Evolutionary conservation across 2,113 vertebrate genomes (phyloP).

Genomic region (Malurus alboscapulatus): DNA sequence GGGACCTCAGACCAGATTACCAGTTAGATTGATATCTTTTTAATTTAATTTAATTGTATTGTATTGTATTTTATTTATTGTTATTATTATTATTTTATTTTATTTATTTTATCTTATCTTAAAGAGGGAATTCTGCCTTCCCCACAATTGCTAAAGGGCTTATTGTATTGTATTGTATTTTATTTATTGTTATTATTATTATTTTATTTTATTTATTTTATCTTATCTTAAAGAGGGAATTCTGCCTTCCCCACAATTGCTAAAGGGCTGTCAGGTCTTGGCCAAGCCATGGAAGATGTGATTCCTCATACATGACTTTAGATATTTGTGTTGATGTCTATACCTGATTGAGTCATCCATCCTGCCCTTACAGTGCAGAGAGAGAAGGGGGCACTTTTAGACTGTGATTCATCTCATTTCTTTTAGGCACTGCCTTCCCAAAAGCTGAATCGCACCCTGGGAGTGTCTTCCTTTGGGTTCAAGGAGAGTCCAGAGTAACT

Average conservation of each 20-base stretch:
- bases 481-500: neutral
- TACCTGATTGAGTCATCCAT: neutral
- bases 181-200: neutral
- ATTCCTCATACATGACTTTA: neutral
- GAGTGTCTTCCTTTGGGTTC: neutral
- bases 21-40: neutral
- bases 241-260: neutral
- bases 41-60: neutral
- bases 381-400: neutral
- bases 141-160: neutral
- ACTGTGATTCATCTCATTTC: neutral
- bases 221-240: neutral
- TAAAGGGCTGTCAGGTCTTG: neutral
- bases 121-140: neutral
- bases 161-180: no score
- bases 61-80: neutral
- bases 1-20: neutral
- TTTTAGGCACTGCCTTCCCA: neutral
- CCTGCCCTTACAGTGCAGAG: neutral
- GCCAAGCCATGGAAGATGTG: neutral
- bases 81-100: neutral
- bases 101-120: neutral
- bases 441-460: accelerated
- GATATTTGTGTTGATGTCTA: neutral
- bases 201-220: neutral